These are phyloP conservation scores for Euura saliciscinereae DNA, from an alignment of 1,140 invertebrate species.

Conservation along the genomic window DNA sequence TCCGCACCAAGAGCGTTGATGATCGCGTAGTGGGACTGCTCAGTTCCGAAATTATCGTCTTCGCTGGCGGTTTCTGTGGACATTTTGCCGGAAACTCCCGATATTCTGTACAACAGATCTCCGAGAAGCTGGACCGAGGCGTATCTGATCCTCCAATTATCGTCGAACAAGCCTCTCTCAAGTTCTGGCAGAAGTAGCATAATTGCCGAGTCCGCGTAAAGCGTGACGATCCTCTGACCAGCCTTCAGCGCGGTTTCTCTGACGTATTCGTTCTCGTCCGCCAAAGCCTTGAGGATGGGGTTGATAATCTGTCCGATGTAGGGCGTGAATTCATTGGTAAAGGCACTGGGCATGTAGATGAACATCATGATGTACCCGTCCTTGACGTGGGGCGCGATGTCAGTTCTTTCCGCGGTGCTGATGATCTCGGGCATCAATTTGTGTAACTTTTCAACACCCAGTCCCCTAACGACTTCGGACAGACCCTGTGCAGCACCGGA, in stretches of 20 bases:
- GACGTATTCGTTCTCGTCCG: conserved; percentile 99
- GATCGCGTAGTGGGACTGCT: conserved; percentile 93
- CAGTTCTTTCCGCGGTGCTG: conserved; percentile 88
- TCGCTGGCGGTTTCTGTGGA: conserved; percentile 97
- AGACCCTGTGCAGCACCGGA: conserved; percentile 98
- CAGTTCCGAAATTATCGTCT: conserved; percentile 99
- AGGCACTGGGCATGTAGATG: conserved; percentile 98
- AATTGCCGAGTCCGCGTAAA: conserved; percentile 96
- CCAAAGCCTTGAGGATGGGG: conserved; percentile 95
- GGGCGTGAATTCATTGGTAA: conserved; percentile 92
- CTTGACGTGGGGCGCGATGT: conserved; percentile 96
- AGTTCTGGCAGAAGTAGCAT: conserved; percentile 91
- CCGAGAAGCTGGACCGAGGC: conserved; percentile 95
- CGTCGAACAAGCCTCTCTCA: conserved; percentile 92
- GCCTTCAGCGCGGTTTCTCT: conserved; percentile 95
- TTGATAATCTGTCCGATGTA: conserved; percentile 98
- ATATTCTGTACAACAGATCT: conserved; percentile 95
- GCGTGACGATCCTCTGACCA: conserved; percentile 95
- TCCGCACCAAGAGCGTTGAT: conserved; percentile 87
- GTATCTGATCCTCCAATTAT: conserved; percentile 98
- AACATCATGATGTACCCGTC: conserved; percentile 99
- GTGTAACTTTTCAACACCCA: conserved; percentile 93
- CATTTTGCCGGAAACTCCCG: conserved; percentile 98
- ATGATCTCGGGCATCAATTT: conserved; percentile 99
- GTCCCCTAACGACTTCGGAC: conserved; percentile 92